Percentiles rank a stretch among this genome's conserved stretches.
Conservation (phyloP, 2,797 vertebrate species). For the Anas bernieri region DNA sequence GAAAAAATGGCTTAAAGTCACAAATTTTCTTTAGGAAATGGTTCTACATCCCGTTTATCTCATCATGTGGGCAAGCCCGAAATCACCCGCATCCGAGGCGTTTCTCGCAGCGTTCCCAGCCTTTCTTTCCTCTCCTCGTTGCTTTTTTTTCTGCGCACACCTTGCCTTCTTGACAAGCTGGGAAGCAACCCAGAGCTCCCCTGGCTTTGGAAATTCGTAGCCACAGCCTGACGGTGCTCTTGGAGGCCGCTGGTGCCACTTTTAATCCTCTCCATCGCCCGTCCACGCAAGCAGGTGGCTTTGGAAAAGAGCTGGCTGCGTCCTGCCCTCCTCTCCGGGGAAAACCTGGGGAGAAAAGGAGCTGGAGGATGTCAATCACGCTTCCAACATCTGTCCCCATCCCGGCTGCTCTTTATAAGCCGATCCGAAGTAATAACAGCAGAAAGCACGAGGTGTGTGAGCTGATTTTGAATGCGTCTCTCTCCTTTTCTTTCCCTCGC, state of each 20-base stretch:
- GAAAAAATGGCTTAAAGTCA: no score
- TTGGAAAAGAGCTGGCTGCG: not conserved
- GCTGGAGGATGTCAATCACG: not conserved
- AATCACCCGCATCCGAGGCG: not conserved
- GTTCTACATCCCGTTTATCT: not conserved
- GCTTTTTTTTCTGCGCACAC: not conserved
- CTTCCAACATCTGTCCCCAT: not conserved
- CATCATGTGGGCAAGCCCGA: not conserved
- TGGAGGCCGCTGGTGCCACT: not conserved
- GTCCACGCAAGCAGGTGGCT: accelerated
- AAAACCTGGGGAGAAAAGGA: not conserved
- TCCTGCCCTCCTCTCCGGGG: not conserved
- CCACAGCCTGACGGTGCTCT: not conserved
- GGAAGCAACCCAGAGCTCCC: not conserved
- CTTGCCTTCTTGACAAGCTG: not conserved
- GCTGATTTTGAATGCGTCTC: not conserved
- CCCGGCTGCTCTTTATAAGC: not conserved
- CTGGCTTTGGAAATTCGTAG: not conserved
- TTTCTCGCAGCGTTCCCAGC: no score
- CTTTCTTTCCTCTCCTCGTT: not conserved
- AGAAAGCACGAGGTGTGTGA: not conserved
- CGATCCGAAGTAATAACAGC: not conserved
- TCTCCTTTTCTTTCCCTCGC: not conserved
- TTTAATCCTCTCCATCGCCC: accelerated
- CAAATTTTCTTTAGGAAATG: not conserved